These are phyloP conservation scores for Piprites chloris DNA, from an alignment of 2,113 vertebrate species.

Conservation along the genomic window DNA sequence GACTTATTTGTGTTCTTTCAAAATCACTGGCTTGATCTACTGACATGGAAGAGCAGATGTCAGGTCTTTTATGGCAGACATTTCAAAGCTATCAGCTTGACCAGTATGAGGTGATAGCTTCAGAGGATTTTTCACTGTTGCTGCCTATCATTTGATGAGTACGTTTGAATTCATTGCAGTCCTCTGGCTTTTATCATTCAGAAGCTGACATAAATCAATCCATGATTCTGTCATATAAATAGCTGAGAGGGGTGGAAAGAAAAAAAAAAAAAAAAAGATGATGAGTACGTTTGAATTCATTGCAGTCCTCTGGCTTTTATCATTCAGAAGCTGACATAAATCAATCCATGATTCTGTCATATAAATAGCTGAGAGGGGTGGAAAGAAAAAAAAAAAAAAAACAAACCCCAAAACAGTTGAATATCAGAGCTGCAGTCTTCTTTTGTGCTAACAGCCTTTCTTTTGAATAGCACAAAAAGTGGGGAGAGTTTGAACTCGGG, in stretches of 20 bases:
- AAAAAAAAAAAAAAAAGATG: not conserved
- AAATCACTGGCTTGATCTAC: not conserved
- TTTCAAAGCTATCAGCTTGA: not conserved
- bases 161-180: not conserved
- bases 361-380: not conserved
- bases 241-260: not conserved
- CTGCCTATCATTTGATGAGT: not conserved
- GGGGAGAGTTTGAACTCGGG: not conserved
- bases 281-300: not conserved
- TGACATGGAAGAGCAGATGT: not conserved
- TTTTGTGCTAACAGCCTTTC: not conserved
- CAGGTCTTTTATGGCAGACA: not conserved
- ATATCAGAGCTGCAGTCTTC: not conserved
- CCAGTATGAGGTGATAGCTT: not conserved
- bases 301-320: not conserved
- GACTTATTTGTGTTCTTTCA: not conserved
- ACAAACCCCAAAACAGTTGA: not conserved
- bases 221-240: not conserved
- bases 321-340: not conserved
- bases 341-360: not conserved
- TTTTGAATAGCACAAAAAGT: not conserved
- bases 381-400: not conserved
- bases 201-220: not conserved
- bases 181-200: not conserved
- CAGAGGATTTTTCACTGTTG: not conserved